Percentiles rank a stretch among this genome's conserved stretches.
These are phyloP conservation scores for Amazona finschi DNA, from an alignment of 2,797 vertebrate genomes.

Conservation along the genomic window DNA sequence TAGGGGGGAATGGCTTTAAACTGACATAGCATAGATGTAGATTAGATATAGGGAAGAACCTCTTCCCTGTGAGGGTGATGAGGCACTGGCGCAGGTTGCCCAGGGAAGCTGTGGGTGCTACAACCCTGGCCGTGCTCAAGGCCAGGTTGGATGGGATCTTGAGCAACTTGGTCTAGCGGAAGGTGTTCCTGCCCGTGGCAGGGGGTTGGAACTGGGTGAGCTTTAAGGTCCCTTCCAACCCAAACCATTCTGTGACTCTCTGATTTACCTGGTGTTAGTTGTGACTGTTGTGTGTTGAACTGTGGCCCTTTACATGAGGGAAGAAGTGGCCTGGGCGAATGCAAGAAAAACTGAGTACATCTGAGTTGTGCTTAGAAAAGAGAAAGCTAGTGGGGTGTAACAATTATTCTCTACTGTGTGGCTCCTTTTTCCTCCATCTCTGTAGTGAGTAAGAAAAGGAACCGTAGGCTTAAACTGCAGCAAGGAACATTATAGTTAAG, in stretches of 20 bases:
- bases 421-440: neutral
- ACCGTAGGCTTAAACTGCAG: neutral
- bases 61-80: neutral
- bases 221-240: neutral
- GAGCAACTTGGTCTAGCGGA: neutral
- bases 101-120: neutral
- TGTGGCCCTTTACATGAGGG: neutral
- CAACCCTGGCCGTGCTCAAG: neutral
- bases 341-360: neutral
- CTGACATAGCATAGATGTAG: neutral
- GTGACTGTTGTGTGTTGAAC: neutral
- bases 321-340: neutral
- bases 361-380: rapidly evolving
- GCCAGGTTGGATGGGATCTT: neutral
- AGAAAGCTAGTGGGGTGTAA: neutral
- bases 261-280: neutral
- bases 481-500: neutral
- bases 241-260: neutral
- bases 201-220: neutral
- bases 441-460: neutral
- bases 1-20: neutral
- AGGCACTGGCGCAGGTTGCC: neutral
- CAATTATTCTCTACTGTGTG: neutral
- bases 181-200: neutral
- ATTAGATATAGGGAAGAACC: neutral